A percentile compares a stretch with the other conserved stretches of the same genome.
Evolutionary conservation across 35 echinoderm and acorn worm species (phyloP).

Genomic region (Lytechinus variegatus): DNA sequence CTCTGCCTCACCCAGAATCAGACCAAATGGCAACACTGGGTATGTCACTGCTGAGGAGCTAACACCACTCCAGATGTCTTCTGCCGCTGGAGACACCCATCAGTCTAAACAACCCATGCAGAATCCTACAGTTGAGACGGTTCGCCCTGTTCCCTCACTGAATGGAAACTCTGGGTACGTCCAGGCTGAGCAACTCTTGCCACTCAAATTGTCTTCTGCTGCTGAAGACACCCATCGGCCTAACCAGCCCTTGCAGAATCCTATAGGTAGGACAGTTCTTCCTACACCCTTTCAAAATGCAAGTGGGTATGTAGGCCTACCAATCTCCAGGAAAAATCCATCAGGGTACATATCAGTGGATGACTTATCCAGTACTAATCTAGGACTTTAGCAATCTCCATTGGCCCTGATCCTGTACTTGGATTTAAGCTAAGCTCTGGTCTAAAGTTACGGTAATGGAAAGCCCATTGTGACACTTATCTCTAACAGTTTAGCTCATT

Average conservation of each 20-base stretch:
- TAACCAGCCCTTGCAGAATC: neutral
- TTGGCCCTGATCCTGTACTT: too few species aligned
- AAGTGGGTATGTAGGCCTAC: neutral
- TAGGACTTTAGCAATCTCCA: too few species aligned
- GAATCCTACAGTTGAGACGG: neutral
- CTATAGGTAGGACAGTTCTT: neutral
- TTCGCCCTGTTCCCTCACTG: neutral
- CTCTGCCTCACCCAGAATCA: neutral
- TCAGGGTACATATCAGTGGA: neutral
- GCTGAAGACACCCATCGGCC: neutral
- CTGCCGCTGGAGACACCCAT: neutral
- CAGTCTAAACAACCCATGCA: neutral
- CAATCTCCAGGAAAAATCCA: neutral
- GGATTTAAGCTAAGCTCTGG: too few species aligned
- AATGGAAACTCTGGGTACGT: neutral
- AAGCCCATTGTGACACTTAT: too few species aligned
- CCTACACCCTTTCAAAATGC: neutral
- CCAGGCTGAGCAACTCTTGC: neutral
- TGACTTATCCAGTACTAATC: neutral
- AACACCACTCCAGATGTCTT: neutral
- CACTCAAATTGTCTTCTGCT: neutral
- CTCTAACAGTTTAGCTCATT: too few species aligned
- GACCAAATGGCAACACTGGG: neutral
- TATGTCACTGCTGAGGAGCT: neutral
- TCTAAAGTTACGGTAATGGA: too few species aligned